These are phyloP conservation scores for Drosophila gunungcola DNA, from an alignment of 1,140 invertebrate species.

Conservation along the genomic window DNA sequence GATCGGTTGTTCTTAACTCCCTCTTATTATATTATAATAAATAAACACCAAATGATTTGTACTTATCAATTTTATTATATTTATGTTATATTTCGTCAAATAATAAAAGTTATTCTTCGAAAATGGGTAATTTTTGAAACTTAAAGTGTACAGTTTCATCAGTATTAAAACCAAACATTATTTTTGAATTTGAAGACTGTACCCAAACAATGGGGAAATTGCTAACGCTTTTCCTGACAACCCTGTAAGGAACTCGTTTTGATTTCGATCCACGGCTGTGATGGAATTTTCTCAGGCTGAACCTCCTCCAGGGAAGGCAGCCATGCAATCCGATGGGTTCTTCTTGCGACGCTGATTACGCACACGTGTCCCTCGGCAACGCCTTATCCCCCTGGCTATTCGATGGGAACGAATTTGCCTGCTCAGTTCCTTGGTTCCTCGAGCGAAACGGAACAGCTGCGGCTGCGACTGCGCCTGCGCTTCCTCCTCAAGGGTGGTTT, in stretches of 20 bases:
- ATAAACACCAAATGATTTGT: neutral
- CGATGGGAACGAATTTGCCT: constrained; percentile 59
- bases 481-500: constrained; percentile 64
- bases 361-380: constrained; percentile 47
- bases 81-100: no score
- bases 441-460: constrained; percentile 65
- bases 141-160: constrained; percentile 1
- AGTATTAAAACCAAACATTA: no score
- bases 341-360: constrained; percentile 59
- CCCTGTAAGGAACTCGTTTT: constrained; percentile 50
- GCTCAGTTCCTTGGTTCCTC: constrained; percentile 53
- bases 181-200: constrained; percentile 5
- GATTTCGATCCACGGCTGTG: constrained; percentile 40
- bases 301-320: constrained; percentile 5
- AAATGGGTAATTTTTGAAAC: neutral
- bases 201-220: neutral
- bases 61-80: neutral
- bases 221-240: constrained; percentile 1
- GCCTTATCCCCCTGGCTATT: constrained; percentile 21
- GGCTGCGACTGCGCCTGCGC: constrained; percentile 71
- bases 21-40: neutral
- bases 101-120: neutral
- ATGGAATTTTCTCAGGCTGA: constrained; percentile 56
- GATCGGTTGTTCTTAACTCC: neutral
- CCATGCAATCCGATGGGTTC: constrained; percentile 22